Evolutionary conservation across 2,888 invertebrate species (phyloP), one percentile per base, ranked within the genome.

Genomic region (Cryptus armator): DNA sequence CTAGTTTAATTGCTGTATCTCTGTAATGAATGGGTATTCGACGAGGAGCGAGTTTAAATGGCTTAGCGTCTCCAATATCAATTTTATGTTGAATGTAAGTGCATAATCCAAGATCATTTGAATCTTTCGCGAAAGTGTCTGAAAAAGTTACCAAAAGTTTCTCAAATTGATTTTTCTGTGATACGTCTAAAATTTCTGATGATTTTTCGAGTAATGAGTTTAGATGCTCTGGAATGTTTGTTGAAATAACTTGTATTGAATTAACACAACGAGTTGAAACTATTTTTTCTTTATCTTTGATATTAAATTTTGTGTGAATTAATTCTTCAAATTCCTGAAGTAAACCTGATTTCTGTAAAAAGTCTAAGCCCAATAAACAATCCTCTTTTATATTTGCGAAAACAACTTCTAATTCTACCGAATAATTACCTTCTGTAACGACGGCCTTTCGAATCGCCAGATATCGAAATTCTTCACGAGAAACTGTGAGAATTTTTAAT

Each of bases 21-120:
- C 24, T 14, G 12, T 78, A 70, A 6, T 70, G 70, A 51, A 78
- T 70, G 12, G 70, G 78, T 14, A 78, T 70, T 3, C 78, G 62
- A 46, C 78, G 44, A 9, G 70, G 14, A 24, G 70, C 32, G 5
- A 59, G n/a, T 62, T 70, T 78, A 14, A 78, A 70, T 2, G 68
- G 78, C 37, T 62, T 19, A 16, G 76, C 24, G 14, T 56, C 53
- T 5, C 43, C 64, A 16, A 37, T 64, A n/a, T 48, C 46, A n/a
- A 64, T 67, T 46, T 67, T 67, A 12, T 67, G 67, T 5, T 46
- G 9, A n/a, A 62, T 62, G 32, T 48, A 46, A 4, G 2, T 19
- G 7, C 48, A 75, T 9, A 10, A 2, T 19, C 64, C 75, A 0
- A 75, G 12, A 51, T 75, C 64, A 10, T 75, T 64, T 1, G 51